Evolutionary conservation across 1,140 invertebrate genomes (phyloP).

Genomic region (Leptinotarsa texana): DNA sequence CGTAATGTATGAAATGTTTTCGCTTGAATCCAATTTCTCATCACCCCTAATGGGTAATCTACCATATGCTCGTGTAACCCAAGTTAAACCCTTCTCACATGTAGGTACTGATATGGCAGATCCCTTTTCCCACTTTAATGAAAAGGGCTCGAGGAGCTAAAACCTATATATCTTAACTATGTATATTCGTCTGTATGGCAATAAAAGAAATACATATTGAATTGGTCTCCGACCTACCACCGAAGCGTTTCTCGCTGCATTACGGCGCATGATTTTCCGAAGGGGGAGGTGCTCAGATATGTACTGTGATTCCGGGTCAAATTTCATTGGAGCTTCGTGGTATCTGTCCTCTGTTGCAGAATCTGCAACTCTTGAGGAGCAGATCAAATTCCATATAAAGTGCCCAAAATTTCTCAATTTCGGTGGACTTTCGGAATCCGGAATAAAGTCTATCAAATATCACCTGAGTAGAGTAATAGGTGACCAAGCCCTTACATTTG

Average conservation of each 20-base stretch:
- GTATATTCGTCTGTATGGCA: constrained; percentile 9
- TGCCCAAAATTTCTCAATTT: too few species aligned
- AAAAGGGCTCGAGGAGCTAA: constrained; percentile 4
- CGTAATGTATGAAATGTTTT: constrained; percentile 19
- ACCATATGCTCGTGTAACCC: neutral
- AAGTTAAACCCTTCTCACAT: too few species aligned
- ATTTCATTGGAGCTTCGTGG: too few species aligned
- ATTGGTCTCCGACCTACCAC: constrained; percentile 21
- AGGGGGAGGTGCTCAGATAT: neutral
- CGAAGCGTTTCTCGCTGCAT: constrained; percentile 29
- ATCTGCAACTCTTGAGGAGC: too few species aligned
- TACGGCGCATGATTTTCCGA: constrained; percentile 45
- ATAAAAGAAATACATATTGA: constrained; percentile 24
- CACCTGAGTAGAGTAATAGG: too few species aligned
- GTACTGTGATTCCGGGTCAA: neutral
- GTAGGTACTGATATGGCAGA: constrained; percentile 5
- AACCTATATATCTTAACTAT: neutral
- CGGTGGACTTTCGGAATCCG: too few species aligned
- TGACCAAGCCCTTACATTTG: too few species aligned
- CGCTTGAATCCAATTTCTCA: neutral
- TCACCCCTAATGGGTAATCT: constrained; percentile 28
- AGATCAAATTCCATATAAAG: too few species aligned
- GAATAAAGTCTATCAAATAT: too few species aligned
- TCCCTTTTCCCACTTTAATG: constrained; percentile 22
- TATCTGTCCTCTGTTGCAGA: too few species aligned